Percentiles rank a stretch among this genome's conserved stretches.
phyloP scores from a whole-genome alignment of 2,888 invertebrate species.

The Bedellia somnulentella region DNA sequence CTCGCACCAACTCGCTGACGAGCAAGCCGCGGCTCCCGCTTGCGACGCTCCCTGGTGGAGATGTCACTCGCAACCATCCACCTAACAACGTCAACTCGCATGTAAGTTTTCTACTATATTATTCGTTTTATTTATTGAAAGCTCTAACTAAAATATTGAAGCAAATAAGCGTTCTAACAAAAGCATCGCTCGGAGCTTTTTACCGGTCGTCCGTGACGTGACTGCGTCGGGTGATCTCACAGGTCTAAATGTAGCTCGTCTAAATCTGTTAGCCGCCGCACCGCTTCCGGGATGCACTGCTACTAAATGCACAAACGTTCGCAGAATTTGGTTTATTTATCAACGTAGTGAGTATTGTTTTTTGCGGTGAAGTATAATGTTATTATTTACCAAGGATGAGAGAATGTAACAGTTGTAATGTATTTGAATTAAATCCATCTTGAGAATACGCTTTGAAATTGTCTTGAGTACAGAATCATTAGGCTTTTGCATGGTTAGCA shows the following conservation, averaged over 20 bases:
- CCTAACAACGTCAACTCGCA: conserved; percentile 54
- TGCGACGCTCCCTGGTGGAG: conserved; percentile 40
- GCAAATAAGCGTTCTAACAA: conserved; percentile 6
- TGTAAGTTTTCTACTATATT: conserved; percentile 33
- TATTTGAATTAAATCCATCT: no score
- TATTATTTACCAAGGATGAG: no score
- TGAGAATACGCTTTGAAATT: no score
- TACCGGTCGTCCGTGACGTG: conserved; percentile 13
- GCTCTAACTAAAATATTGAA: background rate
- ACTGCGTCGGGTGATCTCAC: conserved; percentile 44
- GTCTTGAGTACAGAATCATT: no score
- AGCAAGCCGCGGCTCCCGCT: conserved; percentile 48
- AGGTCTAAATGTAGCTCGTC: conserved; percentile 43
- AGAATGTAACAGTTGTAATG: no score
- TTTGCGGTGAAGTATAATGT: no score
- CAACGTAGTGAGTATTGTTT: background rate
- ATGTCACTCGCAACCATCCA: conserved; percentile 44
- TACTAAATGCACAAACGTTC: conserved; percentile 42
- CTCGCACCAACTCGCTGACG: conserved; percentile 51
- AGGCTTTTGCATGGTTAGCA: no score
- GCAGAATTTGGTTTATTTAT: conserved; percentile 21
- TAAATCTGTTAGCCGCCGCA: conserved; percentile 41
- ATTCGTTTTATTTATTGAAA: no score
- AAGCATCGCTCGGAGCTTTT: conserved; percentile 11
- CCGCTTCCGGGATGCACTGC: conserved; percentile 45